Base-by-base conservation (phyloP, 37 sponge, comb jelly and placozoan genomes). In the Eunapius fragilis region DNA sequence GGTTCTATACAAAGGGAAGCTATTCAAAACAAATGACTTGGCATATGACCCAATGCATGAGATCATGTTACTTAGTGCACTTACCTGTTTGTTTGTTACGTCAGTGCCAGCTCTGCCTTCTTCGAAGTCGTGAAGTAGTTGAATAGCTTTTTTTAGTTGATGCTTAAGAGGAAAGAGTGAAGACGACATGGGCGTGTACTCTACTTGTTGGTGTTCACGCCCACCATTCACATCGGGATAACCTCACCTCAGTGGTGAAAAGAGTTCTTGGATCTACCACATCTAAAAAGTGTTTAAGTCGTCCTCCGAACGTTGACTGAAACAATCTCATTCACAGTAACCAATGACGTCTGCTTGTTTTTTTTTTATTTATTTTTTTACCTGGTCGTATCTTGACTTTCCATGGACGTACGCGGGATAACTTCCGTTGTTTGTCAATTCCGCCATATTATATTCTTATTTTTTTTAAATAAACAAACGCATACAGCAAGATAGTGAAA, bases 181-280 rank as follows among this genome's bases (percentile, higher is more conserved):
- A n/a, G n/a, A n/a, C n/a, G n/a, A n/a, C n/a, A n/a, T n/a, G n/a
- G n/a, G n/a, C n/a, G n/a, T n/a, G n/a, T n/a, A n/a, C n/a, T n/a
- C n/a, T n/a, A n/a, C n/a, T n/a, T n/a, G n/a, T n/a, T n/a, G n/a
- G n/a, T n/a, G n/a, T n/a, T n/a, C n/a, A n/a, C n/a, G n/a, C n/a
- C n/a, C n/a, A n/a, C n/a, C n/a, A n/a, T n/a, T n/a, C n/a, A n/a
- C n/a, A n/a, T n/a, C n/a, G n/a, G n/a, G n/a, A n/a, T n/a, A n/a
- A n/a, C 26, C 86, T 72, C 82, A 96, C 96, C 86, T 92, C 83
- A 0, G 89, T 67, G 25, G 89, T 91, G 68, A 96, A 68, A n/a
- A 96, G 82, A 10, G 96, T 93, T 34, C 91, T 84, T 33, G 94
- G 96, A 69, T 96, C 96, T 0, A 93, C 91, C 22, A 96, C 78